Base-by-base conservation (phyloP, 92 coral and sea anemone genomes). In the Palythoa heliodiscus region DNA sequence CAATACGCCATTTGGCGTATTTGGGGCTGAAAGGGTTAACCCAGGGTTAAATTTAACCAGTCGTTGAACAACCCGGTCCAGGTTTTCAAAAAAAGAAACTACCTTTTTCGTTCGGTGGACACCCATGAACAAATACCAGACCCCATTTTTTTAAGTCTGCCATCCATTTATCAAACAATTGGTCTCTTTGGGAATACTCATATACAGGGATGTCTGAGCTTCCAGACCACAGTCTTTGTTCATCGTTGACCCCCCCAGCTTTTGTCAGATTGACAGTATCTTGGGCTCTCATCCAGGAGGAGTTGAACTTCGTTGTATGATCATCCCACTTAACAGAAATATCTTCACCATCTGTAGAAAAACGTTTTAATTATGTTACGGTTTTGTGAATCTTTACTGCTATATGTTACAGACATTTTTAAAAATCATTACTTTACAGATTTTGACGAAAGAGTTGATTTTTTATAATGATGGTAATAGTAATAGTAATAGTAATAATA, bases 251-350 rank as follows among this genome's bases (percentile, higher is more conserved):
- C 77, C 75, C 63, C 77, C 66, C 52, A 64, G 86, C 86, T 68
- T 82, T 52, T 24, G 15, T 10, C 77, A 82, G 53, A 50, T 67
- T 82, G 15, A 29, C 76, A n/a, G 40, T 40, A 48, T 82, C 86
- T 68, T 82, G 86, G n/a, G 86, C 86, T 19, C 86, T 68, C 35
- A 82, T 50, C 86, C 86, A 82, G 86, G 86, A 82, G 76, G 86
- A 68, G 66, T 68, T 67, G 29, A 82, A 82, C 11, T 68, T 19
- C 40, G 75, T 47, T 82, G 53, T 52, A 19, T 82, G 86, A 64
- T 82, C 86, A 22, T 82, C 76, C 86, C 86, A 82, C 13, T 82
- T 48, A 19, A 78, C 83, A 12, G 71, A 58, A 8, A 60, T 40
- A 35, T 25, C 17, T 61, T 78, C 54, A 20, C 83, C 83, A 78